phyloP scores from a whole-genome alignment of 37 sponge, comb jelly and placozoan species.

The Theonella swinhoei region DNA sequence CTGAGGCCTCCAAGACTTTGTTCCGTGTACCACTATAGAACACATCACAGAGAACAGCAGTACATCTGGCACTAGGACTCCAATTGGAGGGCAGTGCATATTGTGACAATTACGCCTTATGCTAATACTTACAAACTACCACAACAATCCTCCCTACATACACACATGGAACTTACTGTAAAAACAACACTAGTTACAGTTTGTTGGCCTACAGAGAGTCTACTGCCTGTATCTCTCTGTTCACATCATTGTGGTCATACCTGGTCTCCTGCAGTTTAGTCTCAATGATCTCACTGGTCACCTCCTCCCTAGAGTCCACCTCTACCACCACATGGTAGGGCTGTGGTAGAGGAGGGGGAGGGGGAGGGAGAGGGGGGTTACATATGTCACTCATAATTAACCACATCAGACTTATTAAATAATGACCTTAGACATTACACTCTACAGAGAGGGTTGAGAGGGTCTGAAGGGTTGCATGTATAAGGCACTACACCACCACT shows the following conservation, averaged over 20 bases:
- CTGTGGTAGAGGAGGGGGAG: slow-evolving; percentile 14
- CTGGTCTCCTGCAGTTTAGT: slow-evolving; percentile 75
- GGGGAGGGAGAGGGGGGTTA: not conserved
- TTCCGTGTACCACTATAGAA: slow-evolving; percentile 80
- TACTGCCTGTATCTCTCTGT: not conserved
- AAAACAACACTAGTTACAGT: not conserved
- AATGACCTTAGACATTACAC: too few species aligned
- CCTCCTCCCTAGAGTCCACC: slow-evolving; percentile 52
- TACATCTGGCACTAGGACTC: too few species aligned
- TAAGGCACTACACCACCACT: too few species aligned
- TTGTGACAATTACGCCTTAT: too few species aligned
- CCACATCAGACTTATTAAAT: too few species aligned
- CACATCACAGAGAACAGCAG: too few species aligned
- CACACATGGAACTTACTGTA: not conserved
- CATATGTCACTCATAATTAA: not conserved
- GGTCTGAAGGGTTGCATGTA: too few species aligned
- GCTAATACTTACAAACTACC: slow-evolving; percentile 1
- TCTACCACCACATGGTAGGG: slow-evolving; percentile 71
- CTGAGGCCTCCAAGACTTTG: slow-evolving; percentile 78
- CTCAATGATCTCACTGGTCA: slow-evolving; percentile 62
- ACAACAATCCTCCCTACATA: too few species aligned
- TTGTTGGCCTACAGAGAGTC: too few species aligned
- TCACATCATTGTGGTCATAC: slow-evolving; percentile 23
- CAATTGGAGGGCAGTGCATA: too few species aligned
- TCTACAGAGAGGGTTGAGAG: too few species aligned